Base-by-base conservation (phyloP, 2,888 invertebrate genomes). In the Tiliacea aurago region DNA sequence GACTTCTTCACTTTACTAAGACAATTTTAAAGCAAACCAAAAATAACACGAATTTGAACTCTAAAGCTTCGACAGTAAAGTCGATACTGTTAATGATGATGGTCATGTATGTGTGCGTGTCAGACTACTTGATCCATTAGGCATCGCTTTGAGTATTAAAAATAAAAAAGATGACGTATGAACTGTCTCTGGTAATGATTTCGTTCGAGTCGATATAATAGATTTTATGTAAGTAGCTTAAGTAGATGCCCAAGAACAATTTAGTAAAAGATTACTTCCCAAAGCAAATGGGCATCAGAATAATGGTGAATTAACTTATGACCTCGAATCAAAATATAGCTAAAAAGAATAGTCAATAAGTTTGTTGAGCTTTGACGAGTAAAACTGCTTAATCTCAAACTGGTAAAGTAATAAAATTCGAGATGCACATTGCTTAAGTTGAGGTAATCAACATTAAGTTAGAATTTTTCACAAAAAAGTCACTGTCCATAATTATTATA, bases 1-100 rank as follows among this genome's bases (percentile, higher is more conserved):
- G 94, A 94, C 95, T 95, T 93, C 94, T 95, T 94, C 93, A 93
- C 94, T 95, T 94, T 91, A 92, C 91, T 88, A 84, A 89, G 85
- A 90, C 91, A 90, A 91, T 88, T 86, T 88, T 84, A 86, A 83
- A 73, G 59, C 64, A 71, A 78, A 79, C 33, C 37, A 61, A 23
- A 62, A n/a, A 18, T 4, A 45, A 76, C 76, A 66, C 45, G 6
- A 90, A 79, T 86, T 51, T 87, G 70, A 85, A 74, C 89, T 80
- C 78, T 89, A 88, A 55, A 23, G 0, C 0, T 0, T 45, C 10
- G n/a, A 51, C 0, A 0, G 72, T 89, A 92, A 76, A 83, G 89
- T 74, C 85, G 75, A 87, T 76, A 85, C 75, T 87, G 4, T 55
- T 70, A 66, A 80, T 82, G 15, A 20, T 28, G 3, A 69, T 41